Base-by-base conservation (phyloP, 2,797 vertebrate genomes). In the Phaenicophaeus curvirostris region DNA sequence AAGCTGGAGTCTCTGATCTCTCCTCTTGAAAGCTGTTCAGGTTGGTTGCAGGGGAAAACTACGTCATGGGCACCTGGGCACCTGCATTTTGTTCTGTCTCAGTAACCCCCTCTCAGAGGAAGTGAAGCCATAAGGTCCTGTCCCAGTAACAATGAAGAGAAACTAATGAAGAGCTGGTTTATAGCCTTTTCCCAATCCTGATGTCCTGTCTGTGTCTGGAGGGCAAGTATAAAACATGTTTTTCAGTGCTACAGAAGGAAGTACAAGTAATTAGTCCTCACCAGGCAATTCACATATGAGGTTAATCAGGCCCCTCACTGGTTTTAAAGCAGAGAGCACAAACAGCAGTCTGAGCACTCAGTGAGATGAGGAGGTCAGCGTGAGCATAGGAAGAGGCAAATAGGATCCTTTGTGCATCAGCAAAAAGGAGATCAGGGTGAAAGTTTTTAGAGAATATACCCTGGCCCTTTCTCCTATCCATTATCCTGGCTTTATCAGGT, bases 141-240 rank as follows among this genome's bases (percentile, higher is more conserved):
- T 96, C 65, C 50, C 78, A 90, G 95, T 94, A 97, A 98, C 97
- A 98, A 98, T 98, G 97, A 97, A 94, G 95, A 98, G 96, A 97
- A 98, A 84, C 86, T 93, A 95, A 94, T 82, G 84, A 97, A 96
- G 89, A 97, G 92, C 94, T 95, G 92, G 94, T 97, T 94, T 95
- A 96, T 97, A 97, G 97, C 97, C 96, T 98, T 97, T 98, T 97
- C 96, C 97, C 97, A 96, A 97, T 97, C 96, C 98, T 7, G 54
- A 90, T 89, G 96, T 96, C 98, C 97, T 94, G 88, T 85, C 89
- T 96, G 95, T 95, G 92, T 86, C 96, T 77, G 88, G 88, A 96
- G 95, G 95, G 96, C 95, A 96, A 97, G 91, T 89, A 87, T 95
- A 96, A 92, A 97, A 96, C 87, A 61, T 97, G 97, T 97, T 98